These are phyloP conservation scores for Andrena chrysosceles DNA, from an alignment of 2,888 invertebrate genomes.

Conservation along the genomic window DNA sequence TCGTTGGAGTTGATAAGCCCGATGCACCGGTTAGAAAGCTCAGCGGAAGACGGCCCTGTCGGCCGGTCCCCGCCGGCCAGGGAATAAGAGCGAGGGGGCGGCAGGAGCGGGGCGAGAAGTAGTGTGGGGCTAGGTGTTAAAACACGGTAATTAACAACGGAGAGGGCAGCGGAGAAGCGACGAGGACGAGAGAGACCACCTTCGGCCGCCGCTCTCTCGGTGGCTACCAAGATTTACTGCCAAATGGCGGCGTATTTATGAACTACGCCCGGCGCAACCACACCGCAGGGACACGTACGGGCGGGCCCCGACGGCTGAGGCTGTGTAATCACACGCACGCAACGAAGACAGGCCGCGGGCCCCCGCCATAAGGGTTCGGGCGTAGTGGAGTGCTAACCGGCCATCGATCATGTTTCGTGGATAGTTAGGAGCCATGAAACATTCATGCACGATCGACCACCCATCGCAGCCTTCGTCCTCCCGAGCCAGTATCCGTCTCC, in stretches of 20 bases:
- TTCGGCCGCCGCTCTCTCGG: slow-evolving; percentile 75
- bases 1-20: slow-evolving; percentile 12
- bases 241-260: slow-evolving; percentile 83
- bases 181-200: slow-evolving; percentile 79
- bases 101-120: slow-evolving; percentile 63
- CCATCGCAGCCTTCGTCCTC: slow-evolving; percentile 73
- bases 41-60: slow-evolving; percentile 54
- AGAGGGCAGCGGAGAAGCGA: slow-evolving; percentile 74
- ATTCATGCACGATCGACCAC: slow-evolving; percentile 80
- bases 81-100: slow-evolving; percentile 35
- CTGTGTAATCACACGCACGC: slow-evolving; percentile 62
- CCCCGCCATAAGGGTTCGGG: slow-evolving; percentile 65
- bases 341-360: slow-evolving; percentile 39
- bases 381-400: slow-evolving; percentile 78
- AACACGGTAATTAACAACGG: slow-evolving; percentile 85
- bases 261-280: slow-evolving; percentile 79
- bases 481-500: slow-evolving; percentile 32
- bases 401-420: slow-evolving; percentile 83
- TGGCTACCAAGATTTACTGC: slow-evolving; percentile 84
- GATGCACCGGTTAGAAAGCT: slow-evolving; percentile 33
- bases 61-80: slow-evolving; percentile 25
- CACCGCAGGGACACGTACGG: slow-evolving; percentile 62
- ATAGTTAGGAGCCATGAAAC: slow-evolving; percentile 82
- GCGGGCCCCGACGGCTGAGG: neutral
- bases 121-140: slow-evolving; percentile 82